Base-by-base conservation (phyloP, 2,888 invertebrate genomes). In the Zaprionus bogoriensis region DNA sequence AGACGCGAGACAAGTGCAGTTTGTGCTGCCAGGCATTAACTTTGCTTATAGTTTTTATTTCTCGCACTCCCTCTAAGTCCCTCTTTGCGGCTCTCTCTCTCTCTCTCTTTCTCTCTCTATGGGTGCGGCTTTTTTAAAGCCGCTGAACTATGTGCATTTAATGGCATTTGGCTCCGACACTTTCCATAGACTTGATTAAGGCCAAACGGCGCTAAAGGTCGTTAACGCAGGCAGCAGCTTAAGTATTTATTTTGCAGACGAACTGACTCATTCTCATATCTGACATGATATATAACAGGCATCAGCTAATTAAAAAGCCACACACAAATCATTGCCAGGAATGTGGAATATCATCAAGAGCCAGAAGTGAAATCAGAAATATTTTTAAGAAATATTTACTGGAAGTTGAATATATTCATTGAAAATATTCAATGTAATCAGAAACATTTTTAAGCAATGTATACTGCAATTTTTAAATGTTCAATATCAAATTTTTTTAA, bases 131-230 rank as follows among this genome's bases (percentile, higher is more conserved):
- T 25, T 58, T 28, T 20, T 46, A 62, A 85, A 77, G 77, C 85
- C 55, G 38, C 70, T 66, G 50, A 78, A 59, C 82, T 85, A 85
- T 77, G 85, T 81, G 79, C 85, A 81, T 38, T 77, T 65, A 74
- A 84, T 77, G 82, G 65, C 74, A 73, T 76, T 58, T 20, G 54
- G 22, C 25, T 30, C 20, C 12, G 23, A 28, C 57, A 74, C 57
- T 48, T 61, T 62, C 70, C 53, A 41, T 28, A 22, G 60, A 52
- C 57, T 66, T 72, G 72, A 83, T 83, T 83, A 75, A 55, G 72
- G 53, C 53, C 38, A 55, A 79, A 83, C 58, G 48, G 72, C 52
- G 54, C 9, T 55, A 42, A 58, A 65, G 76, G 72, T 72, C 76
- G 59, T 70, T 75, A 75, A 53, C 76, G 44, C 47, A 71, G 60